A percentile compares a stretch with the other conserved stretches of the same genome.
These are phyloP conservation scores for Magallana gigas DNA, from an alignment of 1,140 invertebrate species.

Conservation along the genomic window DNA sequence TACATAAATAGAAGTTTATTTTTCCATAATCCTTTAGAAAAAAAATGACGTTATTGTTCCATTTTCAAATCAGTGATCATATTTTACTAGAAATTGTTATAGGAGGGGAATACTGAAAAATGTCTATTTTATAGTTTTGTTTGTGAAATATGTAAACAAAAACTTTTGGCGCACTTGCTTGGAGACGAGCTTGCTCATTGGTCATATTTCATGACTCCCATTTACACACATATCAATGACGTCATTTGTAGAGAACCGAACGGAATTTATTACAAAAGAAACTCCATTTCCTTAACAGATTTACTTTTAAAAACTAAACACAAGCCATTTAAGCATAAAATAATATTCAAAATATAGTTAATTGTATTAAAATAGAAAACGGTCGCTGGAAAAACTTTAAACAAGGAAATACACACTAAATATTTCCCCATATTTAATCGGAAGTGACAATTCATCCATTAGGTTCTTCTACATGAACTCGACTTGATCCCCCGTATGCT, in stretches of 20 bases:
- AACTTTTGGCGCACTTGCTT: slow-evolving; percentile 43
- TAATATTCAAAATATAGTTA: too few species aligned
- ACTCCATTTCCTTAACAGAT: neutral
- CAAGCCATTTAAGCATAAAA: too few species aligned
- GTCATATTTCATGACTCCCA: slow-evolving; percentile 25
- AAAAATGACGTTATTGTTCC: too few species aligned
- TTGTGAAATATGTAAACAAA: slow-evolving; percentile 23
- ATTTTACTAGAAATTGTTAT: too few species aligned
- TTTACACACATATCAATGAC: slow-evolving; percentile 22
- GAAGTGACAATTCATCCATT: slow-evolving; percentile 5
- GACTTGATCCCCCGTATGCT: slow-evolving; percentile 61
- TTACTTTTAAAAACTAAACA: too few species aligned
- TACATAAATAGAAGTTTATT: too few species aligned
- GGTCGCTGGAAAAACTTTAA: too few species aligned
- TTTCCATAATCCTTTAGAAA: too few species aligned
- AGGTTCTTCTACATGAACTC: slow-evolving; percentile 58
- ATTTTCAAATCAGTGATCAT: too few species aligned
- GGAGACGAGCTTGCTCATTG: slow-evolving; percentile 32
- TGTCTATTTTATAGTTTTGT: neutral
- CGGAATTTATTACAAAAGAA: neutral
- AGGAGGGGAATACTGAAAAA: too few species aligned
- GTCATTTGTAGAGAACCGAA: neutral
- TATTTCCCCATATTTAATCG: slow-evolving; percentile 31
- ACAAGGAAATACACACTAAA: too few species aligned
- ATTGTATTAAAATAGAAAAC: too few species aligned